Conservation (phyloP, 2,113 vertebrate genomes). For the Hippolais icterina region DNA sequence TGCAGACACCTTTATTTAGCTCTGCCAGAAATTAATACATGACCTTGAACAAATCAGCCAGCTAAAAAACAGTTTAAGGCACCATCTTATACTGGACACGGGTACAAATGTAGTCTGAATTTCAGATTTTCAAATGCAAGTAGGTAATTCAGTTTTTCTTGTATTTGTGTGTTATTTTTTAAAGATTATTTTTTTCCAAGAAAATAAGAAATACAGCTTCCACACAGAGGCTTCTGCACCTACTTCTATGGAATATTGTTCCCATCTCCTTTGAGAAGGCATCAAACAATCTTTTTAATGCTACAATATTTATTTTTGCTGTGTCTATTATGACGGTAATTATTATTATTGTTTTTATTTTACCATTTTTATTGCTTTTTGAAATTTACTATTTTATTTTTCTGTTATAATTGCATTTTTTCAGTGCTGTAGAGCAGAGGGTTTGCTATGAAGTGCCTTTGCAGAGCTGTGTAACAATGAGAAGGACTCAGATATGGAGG, state of each 20-base stretch:
- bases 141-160: not conserved
- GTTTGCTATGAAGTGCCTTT: not conserved
- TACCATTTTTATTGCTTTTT: not conserved
- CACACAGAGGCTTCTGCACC: fast-evolving
- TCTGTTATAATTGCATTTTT: not conserved
- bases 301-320: not conserved
- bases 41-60: conserved; percentile 34
- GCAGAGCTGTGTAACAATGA: not conserved
- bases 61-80: not conserved
- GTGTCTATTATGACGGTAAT: fast-evolving
- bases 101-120: not conserved
- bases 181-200: not conserved
- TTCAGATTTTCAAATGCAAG: not conserved
- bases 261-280: not conserved
- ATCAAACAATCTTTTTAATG: not conserved
- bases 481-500: not conserved
- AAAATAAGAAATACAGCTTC: not conserved
- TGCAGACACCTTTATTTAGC: conserved; percentile 23
- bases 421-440: not conserved
- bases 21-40: conserved; percentile 9
- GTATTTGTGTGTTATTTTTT: not conserved
- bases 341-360: not conserved
- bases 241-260: not conserved
- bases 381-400: not conserved
- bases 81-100: not conserved